Evolutionary conservation across 2,888 invertebrate genomes (phyloP).

Genomic region (Plagodis pulveraria): DNA sequence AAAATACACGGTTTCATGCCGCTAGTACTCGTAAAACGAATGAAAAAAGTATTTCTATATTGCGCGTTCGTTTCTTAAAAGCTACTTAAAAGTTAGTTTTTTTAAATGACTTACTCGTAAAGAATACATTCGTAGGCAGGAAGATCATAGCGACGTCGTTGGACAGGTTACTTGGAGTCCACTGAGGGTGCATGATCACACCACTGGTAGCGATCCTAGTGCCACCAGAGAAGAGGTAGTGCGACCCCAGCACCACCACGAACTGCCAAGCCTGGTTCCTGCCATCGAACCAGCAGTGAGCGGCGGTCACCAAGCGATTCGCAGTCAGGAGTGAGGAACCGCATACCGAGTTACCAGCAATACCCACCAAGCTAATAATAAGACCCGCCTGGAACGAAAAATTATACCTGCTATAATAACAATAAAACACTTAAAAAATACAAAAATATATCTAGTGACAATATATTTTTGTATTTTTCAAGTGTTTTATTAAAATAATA

Average conservation of each 20-base stretch:
- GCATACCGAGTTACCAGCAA: conserved; percentile 55
- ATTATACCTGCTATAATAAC: background rate
- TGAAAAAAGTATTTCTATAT: too few species aligned
- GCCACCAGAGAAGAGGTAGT: conserved; percentile 56
- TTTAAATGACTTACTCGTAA: conserved; percentile 42
- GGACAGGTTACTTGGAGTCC: conserved; percentile 37
- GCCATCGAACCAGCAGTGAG: conserved; percentile 67
- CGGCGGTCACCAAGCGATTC: conserved; percentile 60
- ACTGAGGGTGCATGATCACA: conserved; percentile 58
- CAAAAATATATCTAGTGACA: too few species aligned
- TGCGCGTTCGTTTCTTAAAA: too few species aligned
- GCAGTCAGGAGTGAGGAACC: conserved; percentile 54
- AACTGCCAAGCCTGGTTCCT: conserved; percentile 51
- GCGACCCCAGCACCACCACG: conserved; percentile 57
- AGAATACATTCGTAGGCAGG: conserved; percentile 46
- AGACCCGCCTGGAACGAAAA: conserved; percentile 53
- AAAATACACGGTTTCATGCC: too few species aligned
- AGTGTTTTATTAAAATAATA: too few species aligned
- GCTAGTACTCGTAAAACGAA: too few species aligned
- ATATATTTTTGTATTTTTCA: too few species aligned
- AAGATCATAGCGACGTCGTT: conserved; percentile 64
- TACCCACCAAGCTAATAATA: conserved; percentile 51
- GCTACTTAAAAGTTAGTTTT: too few species aligned
- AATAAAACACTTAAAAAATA: too few species aligned
- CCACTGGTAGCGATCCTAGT: conserved; percentile 49